These are phyloP conservation scores for Atta cephalotes DNA, from an alignment of 1,140 invertebrate genomes.

Conservation along the genomic window DNA sequence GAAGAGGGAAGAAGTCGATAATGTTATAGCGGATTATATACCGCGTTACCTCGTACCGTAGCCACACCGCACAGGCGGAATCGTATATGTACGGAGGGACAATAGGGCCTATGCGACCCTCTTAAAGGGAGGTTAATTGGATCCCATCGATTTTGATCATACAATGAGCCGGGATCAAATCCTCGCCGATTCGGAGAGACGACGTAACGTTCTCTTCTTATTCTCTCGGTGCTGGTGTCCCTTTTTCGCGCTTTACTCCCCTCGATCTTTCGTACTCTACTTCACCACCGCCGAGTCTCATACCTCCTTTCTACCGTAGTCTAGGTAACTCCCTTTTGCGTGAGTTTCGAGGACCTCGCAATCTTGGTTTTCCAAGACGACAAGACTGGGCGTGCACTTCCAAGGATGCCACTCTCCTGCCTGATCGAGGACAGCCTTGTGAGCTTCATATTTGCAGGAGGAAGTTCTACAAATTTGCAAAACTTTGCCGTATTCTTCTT, in stretches of 20 bases:
- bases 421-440: not conserved
- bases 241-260: constrained; percentile 43
- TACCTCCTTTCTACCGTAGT: constrained; percentile 72
- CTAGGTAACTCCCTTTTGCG: constrained; percentile 80
- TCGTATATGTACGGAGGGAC: constrained; percentile 76
- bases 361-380: constrained; percentile 67
- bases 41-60: constrained; percentile 35
- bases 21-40: constrained; percentile 59
- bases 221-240: constrained; percentile 35
- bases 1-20: constrained; percentile 61
- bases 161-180: constrained; percentile 78
- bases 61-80: constrained; percentile 59
- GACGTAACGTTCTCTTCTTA: constrained; percentile 65
- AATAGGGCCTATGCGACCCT: constrained; percentile 74
- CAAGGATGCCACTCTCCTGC: constrained; percentile 21
- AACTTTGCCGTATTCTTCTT: constrained; percentile 43
- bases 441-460: constrained; percentile 43
- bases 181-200: constrained; percentile 60
- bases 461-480: constrained; percentile 56
- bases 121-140: constrained; percentile 81
- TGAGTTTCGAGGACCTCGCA: constrained; percentile 60
- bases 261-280: not conserved
- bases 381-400: constrained; percentile 38
- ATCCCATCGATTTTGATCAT: constrained; percentile 80
- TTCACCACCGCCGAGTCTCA: not conserved